phyloP scores from a whole-genome alignment of 2,797 vertebrate species.

The Taeniopygia guttata region DNA sequence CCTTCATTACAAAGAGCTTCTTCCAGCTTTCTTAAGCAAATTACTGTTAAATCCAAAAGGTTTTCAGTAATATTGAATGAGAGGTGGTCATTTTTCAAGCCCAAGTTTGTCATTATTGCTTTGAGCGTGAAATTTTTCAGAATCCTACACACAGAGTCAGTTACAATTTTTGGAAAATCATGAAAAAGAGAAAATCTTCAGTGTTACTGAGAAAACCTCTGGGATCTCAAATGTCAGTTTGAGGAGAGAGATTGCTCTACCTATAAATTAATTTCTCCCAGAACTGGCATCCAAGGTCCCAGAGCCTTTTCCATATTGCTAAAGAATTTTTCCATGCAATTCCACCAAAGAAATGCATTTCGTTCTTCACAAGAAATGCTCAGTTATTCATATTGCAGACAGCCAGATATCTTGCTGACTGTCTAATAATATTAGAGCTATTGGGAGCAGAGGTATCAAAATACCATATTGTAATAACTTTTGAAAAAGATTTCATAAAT shows the following conservation, averaged over 20 bases:
- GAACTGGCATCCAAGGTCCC: conserved; percentile 64
- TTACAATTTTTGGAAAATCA: conserved; percentile 28
- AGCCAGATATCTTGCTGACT: conserved; percentile 17
- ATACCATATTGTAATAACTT: not conserved
- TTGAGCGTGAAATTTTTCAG: not conserved
- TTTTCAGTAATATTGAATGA: not conserved
- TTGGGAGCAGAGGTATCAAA: not conserved
- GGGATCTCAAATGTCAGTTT: conserved; percentile 64
- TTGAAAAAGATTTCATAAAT: not conserved
- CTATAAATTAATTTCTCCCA: conserved; percentile 66
- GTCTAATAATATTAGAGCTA: not conserved
- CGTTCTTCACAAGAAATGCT: conserved; percentile 19
- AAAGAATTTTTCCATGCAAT: conserved; percentile 58
- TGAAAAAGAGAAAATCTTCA: conserved; percentile 45
- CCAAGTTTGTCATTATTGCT: not conserved
- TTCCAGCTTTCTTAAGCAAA: not conserved
- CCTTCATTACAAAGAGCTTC: not conserved
- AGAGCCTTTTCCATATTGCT: conserved; percentile 43
- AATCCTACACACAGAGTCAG: not conserved
- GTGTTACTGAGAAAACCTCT: conserved; percentile 21
- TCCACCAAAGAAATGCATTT: not conserved
- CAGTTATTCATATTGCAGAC: conserved; percentile 30
- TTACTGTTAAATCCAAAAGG: not conserved
- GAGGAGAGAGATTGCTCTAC: conserved; percentile 63
- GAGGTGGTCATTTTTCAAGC: not conserved